Evolutionary conservation across 2,888 invertebrate genomes (phyloP).

Genomic region (Melanotus villosus): DNA sequence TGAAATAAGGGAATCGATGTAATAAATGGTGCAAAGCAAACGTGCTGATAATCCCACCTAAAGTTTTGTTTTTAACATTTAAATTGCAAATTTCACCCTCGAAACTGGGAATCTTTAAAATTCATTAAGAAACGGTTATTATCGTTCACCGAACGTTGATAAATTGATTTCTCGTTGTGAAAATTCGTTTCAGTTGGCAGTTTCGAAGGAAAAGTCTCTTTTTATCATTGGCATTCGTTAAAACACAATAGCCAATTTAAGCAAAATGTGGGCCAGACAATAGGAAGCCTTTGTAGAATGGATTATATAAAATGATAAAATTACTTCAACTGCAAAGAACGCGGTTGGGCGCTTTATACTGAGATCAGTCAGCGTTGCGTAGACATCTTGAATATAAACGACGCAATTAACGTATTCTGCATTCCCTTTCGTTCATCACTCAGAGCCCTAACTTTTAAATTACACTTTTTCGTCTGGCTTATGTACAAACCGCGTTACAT

Average conservation of each 20-base stretch:
- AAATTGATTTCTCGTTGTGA: constrained; percentile 3
- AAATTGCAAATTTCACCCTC: constrained; percentile 25
- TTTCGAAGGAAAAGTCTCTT: constrained; percentile 8
- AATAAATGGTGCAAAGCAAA: not conserved
- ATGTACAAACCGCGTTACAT: constrained; percentile 17
- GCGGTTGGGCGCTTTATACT: constrained; percentile 47
- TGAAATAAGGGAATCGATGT: not conserved
- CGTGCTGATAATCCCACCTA: not conserved
- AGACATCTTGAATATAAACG: constrained; percentile 57
- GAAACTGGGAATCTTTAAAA: not conserved
- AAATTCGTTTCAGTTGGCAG: not conserved
- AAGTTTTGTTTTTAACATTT: constrained; percentile 19
- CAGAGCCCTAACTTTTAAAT: constrained; percentile 30
- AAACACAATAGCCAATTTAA: constrained; percentile 30
- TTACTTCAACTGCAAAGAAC: constrained; percentile 45
- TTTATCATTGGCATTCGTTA: constrained; percentile 21
- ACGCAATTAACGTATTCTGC: constrained; percentile 53
- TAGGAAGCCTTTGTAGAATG: constrained; percentile 30
- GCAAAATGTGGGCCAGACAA: constrained; percentile 48
- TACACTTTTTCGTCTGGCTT: constrained; percentile 7
- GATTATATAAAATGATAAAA: constrained; percentile 48
- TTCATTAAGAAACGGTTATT: not conserved
- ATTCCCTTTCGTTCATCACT: constrained; percentile 41
- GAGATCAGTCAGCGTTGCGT: constrained; percentile 46
- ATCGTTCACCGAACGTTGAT: not conserved